These are phyloP conservation scores for Catocala nupta DNA, from an alignment of 2,888 invertebrate species.

Conservation along the genomic window DNA sequence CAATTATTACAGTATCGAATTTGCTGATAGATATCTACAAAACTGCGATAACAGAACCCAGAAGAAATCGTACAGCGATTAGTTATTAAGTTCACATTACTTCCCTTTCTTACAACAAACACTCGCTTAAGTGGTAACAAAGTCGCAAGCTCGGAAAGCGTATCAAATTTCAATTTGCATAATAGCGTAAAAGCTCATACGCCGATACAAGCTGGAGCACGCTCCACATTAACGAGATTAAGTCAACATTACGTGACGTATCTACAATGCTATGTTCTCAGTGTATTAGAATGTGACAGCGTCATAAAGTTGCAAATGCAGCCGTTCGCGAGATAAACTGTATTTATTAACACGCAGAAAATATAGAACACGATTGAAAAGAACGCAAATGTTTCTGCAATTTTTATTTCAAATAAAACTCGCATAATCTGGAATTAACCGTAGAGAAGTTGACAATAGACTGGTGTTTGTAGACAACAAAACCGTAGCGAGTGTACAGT, in stretches of 20 bases:
- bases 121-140: slow-evolving; percentile 59
- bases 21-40: too few species aligned
- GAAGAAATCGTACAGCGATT: slow-evolving; percentile 2
- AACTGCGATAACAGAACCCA: too few species aligned
- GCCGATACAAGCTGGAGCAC: slow-evolving; percentile 70
- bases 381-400: background rate
- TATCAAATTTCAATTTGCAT: slow-evolving; percentile 80
- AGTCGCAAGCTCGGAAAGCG: slow-evolving; percentile 66
- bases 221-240: slow-evolving; percentile 75
- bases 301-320: slow-evolving; percentile 25
- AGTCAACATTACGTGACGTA: slow-evolving; percentile 77
- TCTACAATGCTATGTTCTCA: slow-evolving; percentile 63
- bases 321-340: slow-evolving; percentile 17
- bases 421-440: slow-evolving; percentile 19
- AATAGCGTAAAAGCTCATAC: slow-evolving; percentile 76
- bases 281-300: slow-evolving; percentile 43
- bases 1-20: too few species aligned
- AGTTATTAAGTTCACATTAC: slow-evolving; percentile 51
- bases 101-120: slow-evolving; percentile 53
- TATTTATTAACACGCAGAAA: slow-evolving; percentile 28
- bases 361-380: background rate
- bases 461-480: slow-evolving; percentile 43
- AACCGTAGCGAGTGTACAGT: slow-evolving; percentile 38
- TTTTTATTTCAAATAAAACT: slow-evolving; percentile 20
- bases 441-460: slow-evolving; percentile 41